Evolutionary conservation across 2,797 vertebrate species (phyloP).

Genomic region (Chloroceryle inda): DNA sequence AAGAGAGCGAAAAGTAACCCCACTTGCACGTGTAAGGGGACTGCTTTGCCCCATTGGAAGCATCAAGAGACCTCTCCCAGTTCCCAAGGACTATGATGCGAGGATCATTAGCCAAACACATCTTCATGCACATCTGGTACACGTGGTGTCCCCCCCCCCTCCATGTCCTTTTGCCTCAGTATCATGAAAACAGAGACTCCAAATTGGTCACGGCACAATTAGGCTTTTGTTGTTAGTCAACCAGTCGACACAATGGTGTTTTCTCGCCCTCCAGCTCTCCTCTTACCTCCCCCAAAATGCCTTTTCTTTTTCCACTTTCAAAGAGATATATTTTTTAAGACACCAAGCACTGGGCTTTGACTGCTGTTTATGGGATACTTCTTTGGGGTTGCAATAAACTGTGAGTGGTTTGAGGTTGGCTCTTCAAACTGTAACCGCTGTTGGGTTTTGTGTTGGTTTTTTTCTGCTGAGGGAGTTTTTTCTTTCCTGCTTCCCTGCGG

Average conservation of each 20-base stretch:
- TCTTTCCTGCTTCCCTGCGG: conserved; percentile 51
- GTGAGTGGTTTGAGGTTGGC: conserved; percentile 34
- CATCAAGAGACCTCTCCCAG: not conserved
- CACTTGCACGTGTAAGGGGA: not conserved
- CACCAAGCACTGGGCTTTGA: not conserved
- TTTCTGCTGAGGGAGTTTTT: conserved; percentile 74
- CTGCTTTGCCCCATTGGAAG: fast-evolving
- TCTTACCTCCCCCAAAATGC: not conserved
- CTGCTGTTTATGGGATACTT: conserved; percentile 58
- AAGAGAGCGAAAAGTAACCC: not conserved
- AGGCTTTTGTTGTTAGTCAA: not conserved
- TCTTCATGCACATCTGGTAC: not conserved
- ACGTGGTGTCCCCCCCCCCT: fast-evolving
- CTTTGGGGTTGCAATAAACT: conserved; percentile 51
- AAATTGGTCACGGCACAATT: fast-evolving
- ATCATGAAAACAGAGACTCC: not conserved
- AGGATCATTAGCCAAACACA: fast-evolving
- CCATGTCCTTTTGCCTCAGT: not conserved
- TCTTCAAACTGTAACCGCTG: conserved; percentile 64
- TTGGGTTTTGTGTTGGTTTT: conserved; percentile 76
- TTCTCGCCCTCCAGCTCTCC: not conserved
- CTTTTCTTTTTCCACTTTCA: conserved; percentile 34
- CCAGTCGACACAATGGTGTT: not conserved
- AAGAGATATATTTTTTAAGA: conserved; percentile 2
- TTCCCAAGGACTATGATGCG: not conserved